Evolutionary conservation across 2,113 vertebrate species (phyloP).

Genomic region (Sceloporus undulatus): DNA sequence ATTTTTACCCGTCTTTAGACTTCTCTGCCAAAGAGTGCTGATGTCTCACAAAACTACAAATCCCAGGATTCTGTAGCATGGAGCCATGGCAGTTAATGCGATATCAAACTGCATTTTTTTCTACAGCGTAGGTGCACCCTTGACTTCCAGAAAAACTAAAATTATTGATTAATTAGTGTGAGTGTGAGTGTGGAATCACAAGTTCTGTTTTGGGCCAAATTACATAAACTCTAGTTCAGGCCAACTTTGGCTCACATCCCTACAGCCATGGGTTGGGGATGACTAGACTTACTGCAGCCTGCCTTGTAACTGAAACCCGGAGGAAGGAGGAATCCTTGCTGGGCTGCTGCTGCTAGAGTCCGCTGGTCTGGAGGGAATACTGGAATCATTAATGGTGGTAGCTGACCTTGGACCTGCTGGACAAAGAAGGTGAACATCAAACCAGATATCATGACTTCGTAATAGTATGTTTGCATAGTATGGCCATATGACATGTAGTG

Average conservation of each 20-base stretch:
- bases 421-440: conserved; percentile 80
- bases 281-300: conserved; percentile 93
- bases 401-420: conserved; percentile 98
- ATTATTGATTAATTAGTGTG: too few relatives aligned
- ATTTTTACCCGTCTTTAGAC: too few relatives aligned
- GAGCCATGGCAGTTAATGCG: too few relatives aligned
- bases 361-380: conserved; percentile 98
- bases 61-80: too few relatives aligned
- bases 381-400: conserved; percentile 97
- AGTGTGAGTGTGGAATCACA: too few relatives aligned
- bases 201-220: neutral
- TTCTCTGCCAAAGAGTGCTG: too few relatives aligned
- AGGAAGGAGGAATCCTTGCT: conserved; percentile 98
- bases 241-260: conserved; percentile 44
- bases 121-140: too few relatives aligned
- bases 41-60: too few relatives aligned
- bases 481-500: too few relatives aligned
- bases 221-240: neutral
- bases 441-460: conserved; percentile 59
- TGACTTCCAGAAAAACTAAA: too few relatives aligned
- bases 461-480: too few relatives aligned
- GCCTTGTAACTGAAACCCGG: conserved; percentile 99
- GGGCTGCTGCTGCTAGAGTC: conserved; percentile 96
- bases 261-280: neutral
- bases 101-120: too few relatives aligned